A percentile compares a stretch with the other conserved stretches of the same genome.
Conservation (phyloP, 2,888 invertebrate species). For the Agriopis leucophaearia region DNA sequence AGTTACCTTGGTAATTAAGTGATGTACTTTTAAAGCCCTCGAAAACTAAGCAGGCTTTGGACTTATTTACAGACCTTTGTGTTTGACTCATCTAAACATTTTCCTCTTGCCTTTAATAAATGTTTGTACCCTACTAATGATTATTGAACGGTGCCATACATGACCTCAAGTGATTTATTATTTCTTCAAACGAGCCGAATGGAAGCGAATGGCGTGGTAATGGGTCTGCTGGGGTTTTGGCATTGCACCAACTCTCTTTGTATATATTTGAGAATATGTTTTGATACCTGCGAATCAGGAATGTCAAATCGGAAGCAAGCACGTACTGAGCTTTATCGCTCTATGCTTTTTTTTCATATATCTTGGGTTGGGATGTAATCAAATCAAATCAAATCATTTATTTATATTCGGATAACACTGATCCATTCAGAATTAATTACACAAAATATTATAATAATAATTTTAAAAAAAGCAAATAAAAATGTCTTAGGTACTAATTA, state of each 20-base stretch:
- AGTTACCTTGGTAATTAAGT: not conserved
- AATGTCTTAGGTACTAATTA: no score
- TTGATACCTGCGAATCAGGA: not conserved
- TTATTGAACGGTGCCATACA: slow-evolving; percentile 50
- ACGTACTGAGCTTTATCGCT: no score
- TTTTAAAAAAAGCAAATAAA: no score
- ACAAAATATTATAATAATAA: no score
- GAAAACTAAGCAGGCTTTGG: not conserved
- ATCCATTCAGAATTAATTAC: no score
- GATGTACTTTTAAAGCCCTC: not conserved
- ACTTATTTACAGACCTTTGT: slow-evolving; percentile 14
- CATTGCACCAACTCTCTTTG: slow-evolving; percentile 23
- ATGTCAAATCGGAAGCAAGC: not conserved
- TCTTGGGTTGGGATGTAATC: no score
- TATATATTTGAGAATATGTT: not conserved
- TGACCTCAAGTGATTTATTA: slow-evolving; percentile 50
- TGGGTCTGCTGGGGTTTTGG: slow-evolving; percentile 22
- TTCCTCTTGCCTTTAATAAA: slow-evolving; percentile 35
- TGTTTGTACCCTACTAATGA: slow-evolving; percentile 49
- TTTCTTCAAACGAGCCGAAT: slow-evolving; percentile 34
- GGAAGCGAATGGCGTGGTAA: slow-evolving; percentile 37
- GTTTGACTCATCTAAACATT: slow-evolving; percentile 26
- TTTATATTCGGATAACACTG: no score
- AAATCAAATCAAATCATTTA: no score
- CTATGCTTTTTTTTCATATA: not conserved